These are phyloP conservation scores for Gnathochromis pfefferi DNA, from an alignment of 2,113 vertebrate genomes.

Conservation along the genomic window DNA sequence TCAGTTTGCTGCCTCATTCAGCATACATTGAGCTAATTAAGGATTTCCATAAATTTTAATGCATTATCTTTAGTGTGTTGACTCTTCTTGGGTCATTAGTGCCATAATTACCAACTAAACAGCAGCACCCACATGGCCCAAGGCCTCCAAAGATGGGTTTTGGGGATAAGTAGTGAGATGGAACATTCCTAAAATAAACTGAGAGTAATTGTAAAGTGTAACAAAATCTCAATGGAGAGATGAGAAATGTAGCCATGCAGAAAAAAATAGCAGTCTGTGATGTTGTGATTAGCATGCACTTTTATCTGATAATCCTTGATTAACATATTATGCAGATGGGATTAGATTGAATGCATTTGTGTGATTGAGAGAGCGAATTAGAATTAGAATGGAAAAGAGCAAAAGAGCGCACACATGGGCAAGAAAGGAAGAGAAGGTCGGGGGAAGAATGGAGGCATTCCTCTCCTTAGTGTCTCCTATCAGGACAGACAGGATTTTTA, in stretches of 20 bases:
- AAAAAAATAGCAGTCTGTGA: background rate
- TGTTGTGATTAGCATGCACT: background rate
- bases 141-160: background rate
- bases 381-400: background rate
- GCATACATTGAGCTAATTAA: slow-evolving; percentile 62
- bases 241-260: background rate
- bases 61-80: slow-evolving; percentile 69
- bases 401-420: background rate
- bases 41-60: slow-evolving; percentile 73
- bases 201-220: background rate
- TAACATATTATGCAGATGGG: background rate
- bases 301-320: slow-evolving; percentile 1
- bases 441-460: background rate
- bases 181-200: background rate
- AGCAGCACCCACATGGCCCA: slow-evolving; percentile 38
- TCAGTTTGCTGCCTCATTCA: slow-evolving; percentile 55
- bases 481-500: slow-evolving; percentile 45
- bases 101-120: slow-evolving; percentile 61
- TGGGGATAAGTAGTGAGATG: background rate
- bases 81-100: slow-evolving; percentile 67
- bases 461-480: slow-evolving; percentile 5
- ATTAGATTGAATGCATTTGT: background rate
- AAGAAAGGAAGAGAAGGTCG: background rate
- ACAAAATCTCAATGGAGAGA: background rate
- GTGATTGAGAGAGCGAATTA: background rate